Conservation (phyloP, 2,888 invertebrate species). For the Drosophila percnosoma region DNA sequence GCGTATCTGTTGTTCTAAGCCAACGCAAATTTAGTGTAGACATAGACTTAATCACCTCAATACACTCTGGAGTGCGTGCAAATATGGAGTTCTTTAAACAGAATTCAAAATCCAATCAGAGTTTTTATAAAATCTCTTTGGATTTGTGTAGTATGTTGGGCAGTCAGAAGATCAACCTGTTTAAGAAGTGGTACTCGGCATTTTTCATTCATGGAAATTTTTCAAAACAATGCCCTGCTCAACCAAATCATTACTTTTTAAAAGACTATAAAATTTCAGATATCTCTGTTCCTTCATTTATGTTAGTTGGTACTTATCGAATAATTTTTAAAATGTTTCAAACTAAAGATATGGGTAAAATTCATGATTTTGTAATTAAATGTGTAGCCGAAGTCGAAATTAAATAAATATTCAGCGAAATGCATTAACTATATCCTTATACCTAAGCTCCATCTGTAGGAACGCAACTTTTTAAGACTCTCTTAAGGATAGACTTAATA, state of each 20-base stretch:
- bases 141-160: constrained; percentile 65
- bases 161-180: constrained; percentile 41
- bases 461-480: no score
- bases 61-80: constrained; percentile 38
- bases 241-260: constrained; percentile 50
- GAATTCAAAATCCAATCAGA: constrained; percentile 20
- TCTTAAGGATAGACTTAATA: no score
- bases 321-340: constrained; percentile 46
- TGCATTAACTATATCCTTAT: not conserved
- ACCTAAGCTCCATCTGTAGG: no score
- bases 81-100: constrained; percentile 39
- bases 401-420: constrained; percentile 27
- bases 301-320: constrained; percentile 50
- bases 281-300: constrained; percentile 49
- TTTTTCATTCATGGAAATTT: constrained; percentile 64
- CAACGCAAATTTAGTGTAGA: constrained; percentile 26
- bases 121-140: constrained; percentile 54
- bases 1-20: constrained; percentile 5
- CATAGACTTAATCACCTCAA: constrained; percentile 12
- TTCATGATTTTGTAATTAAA: constrained; percentile 30
- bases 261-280: constrained; percentile 41
- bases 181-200: constrained; percentile 53
- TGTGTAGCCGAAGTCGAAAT: constrained; percentile 48
- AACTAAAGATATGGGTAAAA: not conserved
- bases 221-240: constrained; percentile 55